A percentile compares a stretch with the other conserved stretches of the same genome.
Conservation (phyloP, 2,797 vertebrate species). For the Steatocranus sp. region DNA sequence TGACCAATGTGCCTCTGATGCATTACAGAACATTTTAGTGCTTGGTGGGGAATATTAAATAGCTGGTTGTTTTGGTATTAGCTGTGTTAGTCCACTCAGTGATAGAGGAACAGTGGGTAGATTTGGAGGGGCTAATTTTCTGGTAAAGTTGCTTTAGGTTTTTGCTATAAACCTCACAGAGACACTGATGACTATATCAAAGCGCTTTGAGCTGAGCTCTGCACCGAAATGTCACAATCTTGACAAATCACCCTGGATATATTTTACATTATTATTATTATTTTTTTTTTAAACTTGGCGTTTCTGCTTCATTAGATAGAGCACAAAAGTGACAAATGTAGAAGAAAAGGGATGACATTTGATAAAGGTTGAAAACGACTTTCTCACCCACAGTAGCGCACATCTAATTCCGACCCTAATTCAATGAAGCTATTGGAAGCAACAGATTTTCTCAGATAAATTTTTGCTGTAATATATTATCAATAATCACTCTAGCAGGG, state of each 20-base stretch:
- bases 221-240: constrained; percentile 37
- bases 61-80: constrained; percentile 63
- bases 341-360: constrained; percentile 26
- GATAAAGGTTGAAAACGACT: constrained; percentile 34
- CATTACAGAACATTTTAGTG: constrained; percentile 42
- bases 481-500: not conserved
- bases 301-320: constrained; percentile 42
- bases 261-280: not conserved
- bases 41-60: constrained; percentile 60
- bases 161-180: constrained; percentile 35
- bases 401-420: constrained; percentile 3
- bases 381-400: not conserved
- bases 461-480: constrained; percentile 29
- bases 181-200: constrained; percentile 47
- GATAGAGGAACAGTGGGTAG: constrained; percentile 38
- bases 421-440: constrained; percentile 7
- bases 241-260: constrained; percentile 50
- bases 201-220: constrained; percentile 41
- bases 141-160: constrained; percentile 41
- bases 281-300: not conserved
- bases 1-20: constrained; percentile 65
- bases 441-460: constrained; percentile 1
- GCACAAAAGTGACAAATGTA: constrained; percentile 39
- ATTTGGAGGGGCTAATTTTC: constrained; percentile 13
- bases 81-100: constrained; percentile 41